phyloP scores from a whole-genome alignment of 2,797 vertebrate genomes.

The Parauchenoglanis ngamensis region DNA sequence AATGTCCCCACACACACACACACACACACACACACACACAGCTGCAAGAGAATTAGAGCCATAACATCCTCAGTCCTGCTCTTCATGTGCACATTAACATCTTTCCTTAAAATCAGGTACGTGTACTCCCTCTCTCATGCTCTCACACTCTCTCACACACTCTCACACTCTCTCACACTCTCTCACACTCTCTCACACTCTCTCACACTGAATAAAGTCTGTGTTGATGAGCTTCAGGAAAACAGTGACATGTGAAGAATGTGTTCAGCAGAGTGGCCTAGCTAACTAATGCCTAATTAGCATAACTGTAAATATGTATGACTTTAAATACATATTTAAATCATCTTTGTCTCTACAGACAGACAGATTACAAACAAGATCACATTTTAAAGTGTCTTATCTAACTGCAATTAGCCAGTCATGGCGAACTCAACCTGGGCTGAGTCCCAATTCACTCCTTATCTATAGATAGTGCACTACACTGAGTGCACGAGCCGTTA shows the following conservation, averaged over 20 bases:
- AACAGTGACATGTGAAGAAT: background rate
- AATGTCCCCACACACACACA: background rate
- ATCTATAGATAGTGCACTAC: background rate
- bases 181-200: no score
- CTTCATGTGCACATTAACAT: background rate
- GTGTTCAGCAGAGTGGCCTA: background rate
- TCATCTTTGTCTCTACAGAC: background rate
- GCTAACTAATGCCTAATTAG: background rate
- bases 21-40: constrained; percentile 5
- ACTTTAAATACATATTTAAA: background rate
- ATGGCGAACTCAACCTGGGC: background rate
- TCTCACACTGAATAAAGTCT: background rate
- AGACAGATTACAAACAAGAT: background rate
- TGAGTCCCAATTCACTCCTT: no score
- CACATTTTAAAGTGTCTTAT: background rate
- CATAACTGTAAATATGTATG: background rate
- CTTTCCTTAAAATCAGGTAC: background rate
- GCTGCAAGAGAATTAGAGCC: background rate
- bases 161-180: no score
- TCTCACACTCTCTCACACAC: background rate
- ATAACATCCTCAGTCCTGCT: background rate
- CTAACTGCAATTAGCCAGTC: background rate
- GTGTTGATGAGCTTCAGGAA: background rate
- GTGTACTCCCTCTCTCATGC: no score
- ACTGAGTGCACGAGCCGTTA: background rate